These are phyloP conservation scores for Anticlea derivata DNA, from an alignment of 2,888 invertebrate genomes.

Conservation along the genomic window DNA sequence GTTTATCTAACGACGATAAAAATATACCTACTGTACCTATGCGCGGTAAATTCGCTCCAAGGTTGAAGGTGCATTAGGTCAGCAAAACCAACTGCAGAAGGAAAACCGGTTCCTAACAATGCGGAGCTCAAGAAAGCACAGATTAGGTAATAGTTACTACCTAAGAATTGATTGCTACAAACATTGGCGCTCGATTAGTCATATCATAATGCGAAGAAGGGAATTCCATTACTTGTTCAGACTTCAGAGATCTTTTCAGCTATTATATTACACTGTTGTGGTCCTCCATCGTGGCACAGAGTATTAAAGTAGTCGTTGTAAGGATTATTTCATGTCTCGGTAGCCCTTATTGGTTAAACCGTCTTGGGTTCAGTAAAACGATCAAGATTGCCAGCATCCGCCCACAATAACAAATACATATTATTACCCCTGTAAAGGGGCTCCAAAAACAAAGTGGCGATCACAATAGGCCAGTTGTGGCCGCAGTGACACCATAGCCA, in stretches of 20 bases:
- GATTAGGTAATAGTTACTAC: conserved; percentile 7
- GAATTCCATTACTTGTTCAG: background rate
- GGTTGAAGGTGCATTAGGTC: conserved; percentile 17
- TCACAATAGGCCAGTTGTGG: too few species aligned
- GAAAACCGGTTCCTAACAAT: conserved; percentile 20
- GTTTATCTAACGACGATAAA: too few species aligned
- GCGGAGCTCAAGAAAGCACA: conserved; percentile 4
- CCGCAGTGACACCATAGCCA: too few species aligned
- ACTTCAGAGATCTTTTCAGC: too few species aligned
- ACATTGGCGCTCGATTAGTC: conserved; percentile 29
- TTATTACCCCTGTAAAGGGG: background rate
- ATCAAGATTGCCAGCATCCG: conserved; percentile 59
- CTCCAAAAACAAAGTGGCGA: too few species aligned
- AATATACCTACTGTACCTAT: background rate
- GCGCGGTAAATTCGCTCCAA: conserved; percentile 6
- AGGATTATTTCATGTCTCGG: too few species aligned
- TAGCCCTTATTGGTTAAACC: conserved; percentile 10
- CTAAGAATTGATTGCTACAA: conserved; percentile 3
- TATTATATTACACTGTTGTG: too few species aligned
- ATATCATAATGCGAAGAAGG: background rate
- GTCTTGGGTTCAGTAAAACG: conserved; percentile 40
- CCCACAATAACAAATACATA: conserved; percentile 36
- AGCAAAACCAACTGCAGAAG: conserved; percentile 10
- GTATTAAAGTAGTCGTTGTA: too few species aligned
- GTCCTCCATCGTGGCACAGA: too few species aligned